Conservation (phyloP, 2,113 vertebrate genomes). For the Dromaius novaehollandiae region DNA sequence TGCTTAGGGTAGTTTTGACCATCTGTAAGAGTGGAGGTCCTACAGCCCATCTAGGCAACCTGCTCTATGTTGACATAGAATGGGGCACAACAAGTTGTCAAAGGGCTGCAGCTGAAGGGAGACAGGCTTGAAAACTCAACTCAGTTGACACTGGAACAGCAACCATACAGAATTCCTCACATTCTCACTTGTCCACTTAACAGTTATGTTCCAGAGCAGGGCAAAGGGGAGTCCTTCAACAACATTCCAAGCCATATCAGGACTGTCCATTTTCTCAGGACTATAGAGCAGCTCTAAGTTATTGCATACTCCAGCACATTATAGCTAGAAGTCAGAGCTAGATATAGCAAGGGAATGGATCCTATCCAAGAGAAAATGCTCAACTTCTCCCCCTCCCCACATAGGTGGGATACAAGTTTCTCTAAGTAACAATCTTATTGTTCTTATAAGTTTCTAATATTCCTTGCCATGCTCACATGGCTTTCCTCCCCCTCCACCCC, state of each 20-base stretch:
- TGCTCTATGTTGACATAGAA: background rate
- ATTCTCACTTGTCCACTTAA: background rate
- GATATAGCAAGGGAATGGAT: background rate
- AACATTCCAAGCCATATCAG: background rate
- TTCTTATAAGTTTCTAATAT: background rate
- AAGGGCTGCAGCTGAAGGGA: background rate
- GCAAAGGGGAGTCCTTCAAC: background rate
- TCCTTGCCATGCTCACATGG: background rate
- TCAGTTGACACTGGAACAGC: background rate
- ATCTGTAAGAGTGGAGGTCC: background rate
- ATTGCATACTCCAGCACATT: background rate
- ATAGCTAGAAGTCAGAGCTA: background rate
- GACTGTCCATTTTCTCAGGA: background rate
- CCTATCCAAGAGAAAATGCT: background rate
- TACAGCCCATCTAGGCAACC: too few relatives aligned
- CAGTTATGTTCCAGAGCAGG: background rate
- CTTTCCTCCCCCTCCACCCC: too few relatives aligned
- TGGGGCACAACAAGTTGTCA: too few relatives aligned
- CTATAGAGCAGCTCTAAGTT: background rate
- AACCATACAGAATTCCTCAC: background rate
- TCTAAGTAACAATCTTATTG: background rate
- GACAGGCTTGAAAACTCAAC: background rate
- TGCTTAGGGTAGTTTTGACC: background rate
- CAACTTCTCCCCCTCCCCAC: background rate
- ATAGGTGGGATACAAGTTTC: background rate